Conservation (phyloP, 2,113 vertebrate species). For the Seriola quinqueradiata region DNA sequence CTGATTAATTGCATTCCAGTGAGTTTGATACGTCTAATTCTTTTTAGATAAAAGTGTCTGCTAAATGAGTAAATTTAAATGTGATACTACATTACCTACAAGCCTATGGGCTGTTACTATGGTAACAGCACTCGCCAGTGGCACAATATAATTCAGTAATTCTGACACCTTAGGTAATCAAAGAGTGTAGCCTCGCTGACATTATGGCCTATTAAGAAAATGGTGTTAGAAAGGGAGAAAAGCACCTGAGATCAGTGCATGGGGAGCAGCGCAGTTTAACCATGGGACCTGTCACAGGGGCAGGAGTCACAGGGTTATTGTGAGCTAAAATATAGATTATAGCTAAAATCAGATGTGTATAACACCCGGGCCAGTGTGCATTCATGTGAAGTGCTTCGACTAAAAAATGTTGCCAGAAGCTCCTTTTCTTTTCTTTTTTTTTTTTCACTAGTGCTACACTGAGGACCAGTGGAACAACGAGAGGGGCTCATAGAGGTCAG, state of each 20-base stretch:
- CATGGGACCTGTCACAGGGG: not conserved
- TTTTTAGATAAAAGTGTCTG: too few relatives aligned
- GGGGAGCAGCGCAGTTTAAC: not conserved
- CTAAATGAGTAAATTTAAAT: too few relatives aligned
- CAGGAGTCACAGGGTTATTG: not conserved
- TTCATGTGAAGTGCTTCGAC: too few relatives aligned
- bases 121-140: slow-evolving; percentile 8
- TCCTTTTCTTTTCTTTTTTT: too few relatives aligned
- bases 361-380: too few relatives aligned
- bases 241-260: not conserved
- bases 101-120: slow-evolving; percentile 1
- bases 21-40: not conserved
- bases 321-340: not conserved
- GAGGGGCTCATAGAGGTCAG: too few relatives aligned
- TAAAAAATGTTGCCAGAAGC: too few relatives aligned
- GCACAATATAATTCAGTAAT: slow-evolving; percentile 6
- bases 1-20: not conserved
- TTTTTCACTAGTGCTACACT: too few relatives aligned
- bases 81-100: slow-evolving; percentile 1
- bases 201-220: too few relatives aligned
- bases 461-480: too few relatives aligned
- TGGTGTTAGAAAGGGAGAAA: not conserved
- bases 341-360: not conserved
- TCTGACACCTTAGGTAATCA: not conserved
- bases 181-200: not conserved